Percentiles rank a stretch among this genome's conserved stretches.
Conservation (phyloP, 2,113 vertebrate species). For the Hassar affinis region DNA sequence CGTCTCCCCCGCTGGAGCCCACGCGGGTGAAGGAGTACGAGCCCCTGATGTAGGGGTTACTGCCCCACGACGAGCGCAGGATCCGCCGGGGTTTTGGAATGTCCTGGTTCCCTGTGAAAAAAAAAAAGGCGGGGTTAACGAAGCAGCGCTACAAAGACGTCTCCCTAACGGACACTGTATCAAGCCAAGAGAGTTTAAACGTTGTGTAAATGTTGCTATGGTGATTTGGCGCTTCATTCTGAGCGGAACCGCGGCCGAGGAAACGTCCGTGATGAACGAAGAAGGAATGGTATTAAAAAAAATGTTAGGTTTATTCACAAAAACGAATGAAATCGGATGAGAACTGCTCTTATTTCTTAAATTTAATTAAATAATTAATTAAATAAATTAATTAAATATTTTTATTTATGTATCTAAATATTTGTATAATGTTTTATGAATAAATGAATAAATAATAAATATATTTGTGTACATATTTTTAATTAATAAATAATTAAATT, state of each 20-base stretch:
- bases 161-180: too few relatives aligned
- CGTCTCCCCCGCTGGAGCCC: slow-evolving; percentile 89
- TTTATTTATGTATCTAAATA: too few relatives aligned
- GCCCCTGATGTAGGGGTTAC: slow-evolving; percentile 88
- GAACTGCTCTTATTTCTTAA: too few relatives aligned
- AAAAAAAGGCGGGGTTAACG: neutral
- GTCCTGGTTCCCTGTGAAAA: slow-evolving; percentile 85
- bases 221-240: neutral
- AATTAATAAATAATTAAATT: too few relatives aligned
- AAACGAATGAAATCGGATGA: neutral
- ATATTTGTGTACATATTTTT: too few relatives aligned
- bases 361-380: too few relatives aligned
- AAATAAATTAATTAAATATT: too few relatives aligned
- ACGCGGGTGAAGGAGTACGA: slow-evolving; percentile 98
- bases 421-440: too few relatives aligned
- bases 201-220: neutral
- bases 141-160: neutral
- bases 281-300: neutral
- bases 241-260: neutral
- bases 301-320: neutral
- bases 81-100: slow-evolving; percentile 95
- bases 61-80: slow-evolving; percentile 95
- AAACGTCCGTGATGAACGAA: neutral
- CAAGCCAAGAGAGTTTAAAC: neutral
- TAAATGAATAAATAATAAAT: too few relatives aligned